These are phyloP conservation scores for Macrotrachela quadricornifera DNA, from an alignment of 1,140 invertebrate species.

Conservation along the genomic window DNA sequence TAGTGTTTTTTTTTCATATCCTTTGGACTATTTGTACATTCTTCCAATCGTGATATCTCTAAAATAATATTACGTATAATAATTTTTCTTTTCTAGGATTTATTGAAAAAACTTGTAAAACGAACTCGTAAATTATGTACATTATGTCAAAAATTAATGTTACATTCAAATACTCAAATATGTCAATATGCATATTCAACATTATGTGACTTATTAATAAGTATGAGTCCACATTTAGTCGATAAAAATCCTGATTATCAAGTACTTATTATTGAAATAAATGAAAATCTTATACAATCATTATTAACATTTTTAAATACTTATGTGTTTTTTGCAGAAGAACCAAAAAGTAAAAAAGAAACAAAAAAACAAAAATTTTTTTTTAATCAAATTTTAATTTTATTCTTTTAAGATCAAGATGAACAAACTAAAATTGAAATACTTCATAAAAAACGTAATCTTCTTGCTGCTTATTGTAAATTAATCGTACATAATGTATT, in stretches of 20 bases:
- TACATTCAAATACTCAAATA: constrained; percentile 5
- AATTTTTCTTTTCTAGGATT: neutral
- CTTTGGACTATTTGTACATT: too few species aligned
- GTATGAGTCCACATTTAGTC: constrained; percentile 68
- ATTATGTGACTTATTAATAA: constrained; percentile 78
- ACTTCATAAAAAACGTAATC: constrained; percentile 78
- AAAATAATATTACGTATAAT: neutral
- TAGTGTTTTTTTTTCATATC: too few species aligned
- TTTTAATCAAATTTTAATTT: too few species aligned
- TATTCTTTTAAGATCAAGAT: constrained; percentile 72
- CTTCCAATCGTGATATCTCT: too few species aligned
- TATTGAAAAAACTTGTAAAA: neutral
- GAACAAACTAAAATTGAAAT: constrained; percentile 58
- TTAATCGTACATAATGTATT: constrained; percentile 89
- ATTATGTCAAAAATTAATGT: constrained; percentile 7
- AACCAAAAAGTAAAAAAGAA: neutral
- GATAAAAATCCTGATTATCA: constrained; percentile 27
- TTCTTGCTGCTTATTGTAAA: constrained; percentile 86
- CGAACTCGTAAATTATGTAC: constrained; percentile 9
- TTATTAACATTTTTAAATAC: constrained; percentile 26
- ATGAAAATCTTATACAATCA: constrained; percentile 9
- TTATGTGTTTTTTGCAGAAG: constrained; percentile 57
- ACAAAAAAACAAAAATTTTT: too few species aligned
- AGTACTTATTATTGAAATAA: constrained; percentile 9
- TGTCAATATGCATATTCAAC: constrained; percentile 55